Base-by-base conservation (phyloP, 2,888 invertebrate genomes). In the Drosophila austrosaltans region DNA sequence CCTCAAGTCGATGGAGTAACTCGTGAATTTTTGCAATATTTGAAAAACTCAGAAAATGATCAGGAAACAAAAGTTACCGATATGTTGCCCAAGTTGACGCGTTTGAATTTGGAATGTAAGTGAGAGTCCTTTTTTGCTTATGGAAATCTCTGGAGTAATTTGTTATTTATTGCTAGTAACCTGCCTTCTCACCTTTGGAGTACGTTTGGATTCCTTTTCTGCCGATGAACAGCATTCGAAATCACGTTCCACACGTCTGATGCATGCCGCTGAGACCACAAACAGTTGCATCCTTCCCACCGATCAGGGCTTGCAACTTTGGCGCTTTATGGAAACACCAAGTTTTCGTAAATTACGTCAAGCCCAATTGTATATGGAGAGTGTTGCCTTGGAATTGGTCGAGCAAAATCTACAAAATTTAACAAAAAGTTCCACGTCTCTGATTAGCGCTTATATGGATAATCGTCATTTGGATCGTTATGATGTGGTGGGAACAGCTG, bases 401-500 rank as follows among this genome's bases (percentile, higher is more conserved):
- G 91, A 94, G 0, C 92, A 94, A 66, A 95, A 94, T 84, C 90
- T 94, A 32, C 92, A 91, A 1, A 81, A 72, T 0, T 62, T 30
- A 0, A 32, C 40, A 0, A 30, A 72, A 0, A 69, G 75, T 0
- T 89, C 1, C 8, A 8, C 81, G 53, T 95, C 95, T 1, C 92
- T 97, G 10, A 91, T 97, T 54, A 94, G 94, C 70, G 94, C 94
- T 25, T 97, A 97, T 91, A 91, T 97, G 3, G 92, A 94, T 63
- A 95, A 95, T 71, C 93, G 95, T 0, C 94, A 95, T 79, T 90
- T 97, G 3, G 95, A 96, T 91, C 93, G 94, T 22, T 96, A 95
- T 89, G 97, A 98, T 91, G 93, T 97, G n/a, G 93, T 95, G 56
- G 97, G 97, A 65, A 96, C 97, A 93, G 95, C 96, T 69, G 95